Evolutionary conservation across 2,888 invertebrate species (phyloP).

Genomic region (Pheosia tremula): DNA sequence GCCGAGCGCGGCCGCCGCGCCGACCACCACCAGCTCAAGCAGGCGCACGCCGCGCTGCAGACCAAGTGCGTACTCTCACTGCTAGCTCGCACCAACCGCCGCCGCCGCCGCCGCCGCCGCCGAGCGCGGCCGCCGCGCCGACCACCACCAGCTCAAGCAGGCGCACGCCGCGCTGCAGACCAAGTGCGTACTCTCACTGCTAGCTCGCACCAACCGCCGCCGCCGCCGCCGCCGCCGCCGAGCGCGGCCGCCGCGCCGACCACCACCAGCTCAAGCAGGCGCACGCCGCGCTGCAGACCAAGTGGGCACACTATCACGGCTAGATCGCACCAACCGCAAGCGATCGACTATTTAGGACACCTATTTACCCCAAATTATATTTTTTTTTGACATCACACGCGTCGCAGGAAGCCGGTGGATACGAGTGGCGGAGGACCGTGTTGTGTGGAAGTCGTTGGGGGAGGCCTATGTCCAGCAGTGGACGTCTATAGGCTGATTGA

Average conservation of each 20-base stretch:
- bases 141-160: constrained; percentile 91
- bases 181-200: constrained; percentile 77
- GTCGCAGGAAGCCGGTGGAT: too few relatives aligned
- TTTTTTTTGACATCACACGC: too few relatives aligned
- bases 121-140: constrained; percentile 76
- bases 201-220: too few relatives aligned
- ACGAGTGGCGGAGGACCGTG: too few relatives aligned
- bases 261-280: constrained; percentile 92
- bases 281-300: constrained; percentile 94
- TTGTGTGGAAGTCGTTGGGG: too few relatives aligned
- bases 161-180: constrained; percentile 95
- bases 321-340: too few relatives aligned
- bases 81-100: too few relatives aligned
- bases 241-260: constrained; percentile 82
- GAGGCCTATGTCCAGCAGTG: too few relatives aligned
- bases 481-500: too few relatives aligned
- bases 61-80: constrained; percentile 83
- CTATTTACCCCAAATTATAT: too few relatives aligned
- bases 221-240: constrained; percentile 60
- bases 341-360: too few relatives aligned
- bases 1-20: constrained; percentile 68
- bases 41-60: constrained; percentile 95
- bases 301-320: constrained; percentile 70
- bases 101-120: constrained; percentile 59
- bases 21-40: constrained; percentile 91